phyloP scores from a whole-genome alignment of 2,797 vertebrate genomes.

The Catamblyrhynchus diadema region DNA sequence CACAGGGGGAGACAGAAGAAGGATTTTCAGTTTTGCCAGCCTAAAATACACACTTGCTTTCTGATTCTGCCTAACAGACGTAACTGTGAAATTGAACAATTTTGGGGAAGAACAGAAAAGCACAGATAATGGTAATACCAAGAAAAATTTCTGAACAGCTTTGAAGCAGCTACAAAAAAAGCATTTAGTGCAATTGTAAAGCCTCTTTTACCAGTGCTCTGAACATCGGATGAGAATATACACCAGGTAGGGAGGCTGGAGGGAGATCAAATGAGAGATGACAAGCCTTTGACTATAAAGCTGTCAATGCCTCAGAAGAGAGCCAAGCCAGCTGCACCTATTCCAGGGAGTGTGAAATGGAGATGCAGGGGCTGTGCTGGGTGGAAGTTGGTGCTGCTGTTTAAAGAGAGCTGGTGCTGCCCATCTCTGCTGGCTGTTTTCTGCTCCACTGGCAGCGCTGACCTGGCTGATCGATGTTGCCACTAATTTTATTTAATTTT shows the following conservation, averaged over 20 bases:
- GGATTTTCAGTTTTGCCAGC: constrained; percentile 29
- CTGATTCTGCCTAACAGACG: background rate
- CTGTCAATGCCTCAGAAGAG: background rate
- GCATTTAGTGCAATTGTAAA: constrained; percentile 19
- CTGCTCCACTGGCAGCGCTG: background rate
- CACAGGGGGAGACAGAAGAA: background rate
- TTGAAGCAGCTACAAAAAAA: constrained; percentile 16
- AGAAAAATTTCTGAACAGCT: background rate
- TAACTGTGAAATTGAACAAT: constrained; percentile 51
- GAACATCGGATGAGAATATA: background rate
- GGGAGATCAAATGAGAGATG: constrained; percentile 30
- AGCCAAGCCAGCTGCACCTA: background rate
- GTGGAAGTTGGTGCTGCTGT: background rate
- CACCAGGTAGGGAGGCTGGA: background rate
- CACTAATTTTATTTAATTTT: constrained; percentile 46
- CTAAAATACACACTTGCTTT: background rate
- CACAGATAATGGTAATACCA: background rate
- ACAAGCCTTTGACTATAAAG: constrained; percentile 13
- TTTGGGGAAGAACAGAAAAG: constrained; percentile 14
- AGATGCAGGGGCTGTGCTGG: background rate
- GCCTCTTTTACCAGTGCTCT: background rate
- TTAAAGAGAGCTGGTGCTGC: background rate
- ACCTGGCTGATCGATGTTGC: constrained; percentile 5
- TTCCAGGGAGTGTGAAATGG: background rate
- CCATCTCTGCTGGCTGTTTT: background rate